These are phyloP conservation scores for Tetrao urogallus DNA, from an alignment of 2,113 vertebrate species.

Conservation along the genomic window DNA sequence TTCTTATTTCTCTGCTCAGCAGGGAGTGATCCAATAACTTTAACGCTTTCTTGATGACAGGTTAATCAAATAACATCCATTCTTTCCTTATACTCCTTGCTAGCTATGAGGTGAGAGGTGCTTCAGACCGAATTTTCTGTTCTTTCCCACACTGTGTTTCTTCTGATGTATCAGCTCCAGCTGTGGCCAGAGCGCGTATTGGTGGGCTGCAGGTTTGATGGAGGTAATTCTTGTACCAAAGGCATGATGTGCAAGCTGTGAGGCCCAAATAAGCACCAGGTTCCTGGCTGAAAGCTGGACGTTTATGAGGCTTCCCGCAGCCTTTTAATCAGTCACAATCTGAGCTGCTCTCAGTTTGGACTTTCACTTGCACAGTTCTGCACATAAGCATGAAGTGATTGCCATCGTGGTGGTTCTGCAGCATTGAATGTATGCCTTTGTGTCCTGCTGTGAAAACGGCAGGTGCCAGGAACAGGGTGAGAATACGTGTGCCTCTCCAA, in stretches of 20 bases:
- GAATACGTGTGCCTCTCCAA: background rate
- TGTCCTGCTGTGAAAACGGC: background rate
- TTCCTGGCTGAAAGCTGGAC: background rate
- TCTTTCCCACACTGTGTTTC: background rate
- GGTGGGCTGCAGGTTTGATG: background rate
- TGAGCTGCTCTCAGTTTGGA: background rate
- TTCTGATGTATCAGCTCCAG: accelerated
- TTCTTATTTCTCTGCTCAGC: background rate
- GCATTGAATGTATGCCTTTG: accelerated
- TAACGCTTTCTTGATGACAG: background rate
- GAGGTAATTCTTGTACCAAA: background rate
- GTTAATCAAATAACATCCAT: background rate
- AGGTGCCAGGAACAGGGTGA: background rate
- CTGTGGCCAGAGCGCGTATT: accelerated
- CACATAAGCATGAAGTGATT: background rate
- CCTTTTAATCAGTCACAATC: background rate
- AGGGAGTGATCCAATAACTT: background rate
- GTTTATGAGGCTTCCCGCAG: background rate
- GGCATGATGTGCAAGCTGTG: background rate
- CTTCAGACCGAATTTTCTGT: background rate
- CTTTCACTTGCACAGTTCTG: background rate
- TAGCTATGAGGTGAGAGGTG: background rate
- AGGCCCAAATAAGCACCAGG: background rate
- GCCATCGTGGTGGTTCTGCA: background rate
- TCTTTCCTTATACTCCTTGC: background rate